Evolutionary conservation across 2,113 vertebrate species (phyloP).

Genomic region (Alligator sinensis): DNA sequence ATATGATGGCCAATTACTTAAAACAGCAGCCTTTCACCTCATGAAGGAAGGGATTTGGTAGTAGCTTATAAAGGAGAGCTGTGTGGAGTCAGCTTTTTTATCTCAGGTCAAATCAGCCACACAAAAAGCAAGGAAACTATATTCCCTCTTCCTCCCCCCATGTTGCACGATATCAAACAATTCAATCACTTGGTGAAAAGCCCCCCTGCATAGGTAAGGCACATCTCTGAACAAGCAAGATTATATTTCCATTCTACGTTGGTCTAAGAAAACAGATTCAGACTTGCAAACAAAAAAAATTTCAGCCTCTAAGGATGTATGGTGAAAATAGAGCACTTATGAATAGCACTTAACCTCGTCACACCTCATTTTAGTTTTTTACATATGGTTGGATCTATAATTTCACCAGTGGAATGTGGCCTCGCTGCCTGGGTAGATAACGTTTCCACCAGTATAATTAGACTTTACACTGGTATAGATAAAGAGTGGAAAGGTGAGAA

Average conservation of each 20-base stretch:
- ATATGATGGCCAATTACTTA: constrained; percentile 33
- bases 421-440: no score
- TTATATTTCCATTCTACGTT: not conserved
- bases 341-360: not conserved
- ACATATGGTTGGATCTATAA: no score
- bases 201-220: not conserved
- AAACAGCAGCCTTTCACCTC: constrained; percentile 50
- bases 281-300: not conserved
- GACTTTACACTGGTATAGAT: no score
- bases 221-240: not conserved
- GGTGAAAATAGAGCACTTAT: not conserved
- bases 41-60: constrained; percentile 11
- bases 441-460: no score
- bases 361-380: no score
- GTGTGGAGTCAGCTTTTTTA: not conserved
- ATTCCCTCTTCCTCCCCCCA: not conserved
- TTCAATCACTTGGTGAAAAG: constrained; percentile 11
- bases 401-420: no score
- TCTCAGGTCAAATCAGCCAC: not conserved
- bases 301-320: not conserved
- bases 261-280: not conserved
- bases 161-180: not conserved
- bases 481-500: no score
- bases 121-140: constrained; percentile 1
- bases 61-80: constrained; percentile 1